Evolutionary conservation across 2,113 vertebrate genomes (phyloP).

Genomic region (Brachyhypopomus occidentalis): DNA sequence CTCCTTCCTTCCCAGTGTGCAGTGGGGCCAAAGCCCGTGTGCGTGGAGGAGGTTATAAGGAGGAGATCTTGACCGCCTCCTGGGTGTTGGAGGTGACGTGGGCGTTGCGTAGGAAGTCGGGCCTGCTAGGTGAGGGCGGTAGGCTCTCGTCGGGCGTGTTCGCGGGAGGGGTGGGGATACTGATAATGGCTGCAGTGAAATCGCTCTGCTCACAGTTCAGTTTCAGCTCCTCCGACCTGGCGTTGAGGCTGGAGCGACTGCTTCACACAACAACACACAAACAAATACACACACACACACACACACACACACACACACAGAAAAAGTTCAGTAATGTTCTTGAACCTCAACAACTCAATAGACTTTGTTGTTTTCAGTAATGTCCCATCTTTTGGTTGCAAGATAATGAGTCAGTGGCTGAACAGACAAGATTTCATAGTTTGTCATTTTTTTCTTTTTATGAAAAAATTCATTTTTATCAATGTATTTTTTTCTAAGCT

Average conservation of each 20-base stretch:
- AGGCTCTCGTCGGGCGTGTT: conserved; percentile 87
- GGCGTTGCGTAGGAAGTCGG: conserved; percentile 81
- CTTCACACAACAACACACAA: neutral
- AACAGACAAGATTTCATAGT: no score
- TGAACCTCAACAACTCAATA: no score
- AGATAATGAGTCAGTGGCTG: no score
- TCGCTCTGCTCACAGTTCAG: conserved; percentile 84
- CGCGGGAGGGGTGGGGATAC: conserved; percentile 87
- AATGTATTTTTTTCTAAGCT: no score
- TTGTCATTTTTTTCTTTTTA: no score
- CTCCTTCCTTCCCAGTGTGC: conserved; percentile 50
- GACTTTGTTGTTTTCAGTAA: no score
- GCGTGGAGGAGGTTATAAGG: conserved; percentile 77
- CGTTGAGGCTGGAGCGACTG: conserved; percentile 90
- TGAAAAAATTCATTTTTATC: no score
- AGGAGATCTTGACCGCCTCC: conserved; percentile 86
- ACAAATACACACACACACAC: no score
- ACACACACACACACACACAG: no score
- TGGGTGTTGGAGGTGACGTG: conserved; percentile 76
- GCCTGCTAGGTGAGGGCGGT: conserved; percentile 75
- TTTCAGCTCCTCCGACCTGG: conserved; percentile 80
- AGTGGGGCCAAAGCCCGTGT: conserved; percentile 50
- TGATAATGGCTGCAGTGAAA: conserved; percentile 87
- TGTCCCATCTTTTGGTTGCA: no score
- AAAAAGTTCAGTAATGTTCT: no score